Evolutionary conservation across 2,888 invertebrate species (phyloP).

Genomic region (Crematogaster levior): DNA sequence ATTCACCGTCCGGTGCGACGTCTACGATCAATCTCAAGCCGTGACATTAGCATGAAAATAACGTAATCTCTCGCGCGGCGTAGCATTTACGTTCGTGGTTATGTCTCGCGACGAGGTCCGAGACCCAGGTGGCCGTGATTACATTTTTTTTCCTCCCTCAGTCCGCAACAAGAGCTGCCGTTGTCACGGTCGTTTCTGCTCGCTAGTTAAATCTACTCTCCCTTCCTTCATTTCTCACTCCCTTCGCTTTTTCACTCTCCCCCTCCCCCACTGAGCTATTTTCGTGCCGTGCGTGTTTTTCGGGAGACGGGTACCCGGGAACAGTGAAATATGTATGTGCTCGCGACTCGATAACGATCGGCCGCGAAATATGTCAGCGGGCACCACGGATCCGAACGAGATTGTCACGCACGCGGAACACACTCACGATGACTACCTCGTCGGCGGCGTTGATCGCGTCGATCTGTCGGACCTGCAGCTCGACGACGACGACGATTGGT

Average conservation of each 20-base stretch:
- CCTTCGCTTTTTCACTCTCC: not conserved
- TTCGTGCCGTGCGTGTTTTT: slow-evolving; percentile 7
- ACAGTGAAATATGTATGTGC: slow-evolving; percentile 67
- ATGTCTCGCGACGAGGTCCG: slow-evolving; percentile 13
- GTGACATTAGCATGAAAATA: slow-evolving; percentile 29
- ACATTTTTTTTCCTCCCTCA: not conserved
- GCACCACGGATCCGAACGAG: slow-evolving; percentile 50
- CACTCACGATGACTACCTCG: slow-evolving; percentile 54
- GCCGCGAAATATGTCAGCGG: slow-evolving; percentile 70
- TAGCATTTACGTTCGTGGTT: slow-evolving; percentile 12
- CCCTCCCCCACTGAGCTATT: not conserved
- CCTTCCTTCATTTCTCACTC: not conserved
- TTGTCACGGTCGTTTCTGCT: not conserved
- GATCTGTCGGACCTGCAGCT: slow-evolving; percentile 74
- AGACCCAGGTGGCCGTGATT: not conserved
- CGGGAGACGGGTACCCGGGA: not conserved
- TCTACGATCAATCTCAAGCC: not conserved
- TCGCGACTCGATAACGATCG: slow-evolving; percentile 54
- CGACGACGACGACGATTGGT: slow-evolving; percentile 76
- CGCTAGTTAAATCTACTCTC: not conserved
- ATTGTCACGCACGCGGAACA: slow-evolving; percentile 52
- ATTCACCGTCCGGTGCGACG: not conserved
- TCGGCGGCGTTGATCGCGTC: slow-evolving; percentile 73
- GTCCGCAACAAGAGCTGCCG: not conserved
- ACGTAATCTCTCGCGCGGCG: not conserved